These are phyloP conservation scores for Brienomyrus brachyistius DNA, from an alignment of 2,113 vertebrate genomes.

Conservation along the genomic window DNA sequence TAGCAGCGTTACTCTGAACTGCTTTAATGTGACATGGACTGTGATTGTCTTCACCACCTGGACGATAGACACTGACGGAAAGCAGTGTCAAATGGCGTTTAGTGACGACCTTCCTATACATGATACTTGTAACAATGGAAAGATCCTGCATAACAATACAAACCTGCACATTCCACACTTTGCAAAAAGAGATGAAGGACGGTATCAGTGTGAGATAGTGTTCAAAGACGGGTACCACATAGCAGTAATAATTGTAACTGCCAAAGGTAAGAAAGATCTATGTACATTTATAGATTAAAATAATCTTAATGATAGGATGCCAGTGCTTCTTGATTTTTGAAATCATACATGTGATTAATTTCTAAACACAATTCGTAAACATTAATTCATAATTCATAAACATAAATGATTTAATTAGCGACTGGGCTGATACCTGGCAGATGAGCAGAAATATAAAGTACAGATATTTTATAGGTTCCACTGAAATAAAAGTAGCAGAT, in stretches of 20 bases:
- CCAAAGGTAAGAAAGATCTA: conserved; percentile 38
- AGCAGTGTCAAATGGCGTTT: conserved; percentile 39
- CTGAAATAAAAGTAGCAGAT: too few species aligned
- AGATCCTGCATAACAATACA: conserved; percentile 30
- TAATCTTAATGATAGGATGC: not conserved
- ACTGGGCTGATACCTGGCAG: too few species aligned
- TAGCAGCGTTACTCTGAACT: not conserved
- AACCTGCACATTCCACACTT: conserved; percentile 51
- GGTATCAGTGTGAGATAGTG: conserved; percentile 46
- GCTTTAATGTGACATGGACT: not conserved
- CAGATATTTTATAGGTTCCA: too few species aligned
- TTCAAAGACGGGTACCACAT: not conserved
- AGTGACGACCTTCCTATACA: fast-evolving
- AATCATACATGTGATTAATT: not conserved
- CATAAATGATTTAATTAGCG: too few species aligned
- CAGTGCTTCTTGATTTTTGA: not conserved
- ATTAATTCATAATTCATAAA: not conserved
- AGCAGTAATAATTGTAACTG: not conserved
- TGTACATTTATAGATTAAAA: not conserved
- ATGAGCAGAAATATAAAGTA: too few species aligned
- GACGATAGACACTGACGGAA: not conserved
- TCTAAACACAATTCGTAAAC: not conserved
- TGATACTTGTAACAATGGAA: conserved; percentile 44
- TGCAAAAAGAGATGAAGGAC: conserved; percentile 44
- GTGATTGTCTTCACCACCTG: not conserved